A percentile compares a stretch with the other conserved stretches of the same genome.
phyloP scores from a whole-genome alignment of 2,113 vertebrate species.

The Melanerpes aurifrons region DNA sequence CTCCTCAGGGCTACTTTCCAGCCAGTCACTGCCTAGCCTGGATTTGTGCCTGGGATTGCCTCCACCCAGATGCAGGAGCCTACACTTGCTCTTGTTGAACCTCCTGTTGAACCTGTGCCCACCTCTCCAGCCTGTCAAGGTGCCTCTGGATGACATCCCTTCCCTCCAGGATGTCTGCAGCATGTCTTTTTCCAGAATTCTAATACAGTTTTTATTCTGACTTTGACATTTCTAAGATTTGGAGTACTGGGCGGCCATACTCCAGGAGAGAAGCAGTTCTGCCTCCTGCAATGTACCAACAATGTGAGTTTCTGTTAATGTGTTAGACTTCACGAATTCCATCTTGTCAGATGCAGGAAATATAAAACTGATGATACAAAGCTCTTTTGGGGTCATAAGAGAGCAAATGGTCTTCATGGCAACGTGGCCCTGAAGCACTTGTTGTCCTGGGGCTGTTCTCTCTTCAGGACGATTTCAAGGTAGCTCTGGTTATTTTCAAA shows the following conservation, averaged over 20 bases:
- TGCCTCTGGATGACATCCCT: too few species aligned
- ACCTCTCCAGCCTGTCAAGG: too few species aligned
- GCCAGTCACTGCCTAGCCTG: too few species aligned
- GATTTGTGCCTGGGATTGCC: too few species aligned
- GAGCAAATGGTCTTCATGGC: not conserved
- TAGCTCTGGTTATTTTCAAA: constrained; percentile 8
- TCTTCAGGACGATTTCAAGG: constrained; percentile 2
- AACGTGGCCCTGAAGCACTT: not conserved
- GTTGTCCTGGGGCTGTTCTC: not conserved
- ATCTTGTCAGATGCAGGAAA: not conserved
- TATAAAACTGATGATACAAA: not conserved
- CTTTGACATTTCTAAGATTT: not conserved
- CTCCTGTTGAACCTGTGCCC: too few species aligned
- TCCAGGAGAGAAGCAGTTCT: not conserved
- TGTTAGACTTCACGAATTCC: not conserved
- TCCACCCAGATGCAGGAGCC: too few species aligned
- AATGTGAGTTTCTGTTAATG: not conserved
- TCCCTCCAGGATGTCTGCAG: too few species aligned
- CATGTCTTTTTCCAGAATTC: not conserved
- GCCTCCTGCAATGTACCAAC: not conserved
- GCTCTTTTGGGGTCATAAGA: not conserved
- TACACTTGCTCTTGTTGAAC: too few species aligned
- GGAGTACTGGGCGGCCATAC: not conserved
- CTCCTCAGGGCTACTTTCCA: too few species aligned
- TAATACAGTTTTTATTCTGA: not conserved